These are phyloP conservation scores for Panopea generosa DNA, from an alignment of 2,888 invertebrate species.

Conservation along the genomic window DNA sequence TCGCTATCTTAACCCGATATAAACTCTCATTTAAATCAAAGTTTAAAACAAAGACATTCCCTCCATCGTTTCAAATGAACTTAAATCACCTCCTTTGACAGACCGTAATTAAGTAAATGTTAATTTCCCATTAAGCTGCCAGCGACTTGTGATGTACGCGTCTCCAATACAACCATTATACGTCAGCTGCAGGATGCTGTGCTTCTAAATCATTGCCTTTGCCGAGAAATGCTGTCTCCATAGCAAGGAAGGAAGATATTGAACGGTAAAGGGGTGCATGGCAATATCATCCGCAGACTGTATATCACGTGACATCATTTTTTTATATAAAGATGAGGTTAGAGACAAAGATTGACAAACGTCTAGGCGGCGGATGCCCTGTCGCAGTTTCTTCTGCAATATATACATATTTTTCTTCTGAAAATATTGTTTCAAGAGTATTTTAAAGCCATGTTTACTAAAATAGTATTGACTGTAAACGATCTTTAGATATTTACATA, in stretches of 20 bases:
- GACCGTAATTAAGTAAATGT: slow-evolving; percentile 63
- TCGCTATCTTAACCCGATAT: no score
- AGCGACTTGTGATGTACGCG: slow-evolving; percentile 42
- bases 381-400: no score
- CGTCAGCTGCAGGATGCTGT: slow-evolving; percentile 50
- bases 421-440: no score
- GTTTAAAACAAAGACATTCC: slow-evolving; percentile 42
- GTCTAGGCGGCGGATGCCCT: not conserved
- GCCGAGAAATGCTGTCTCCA: slow-evolving; percentile 2
- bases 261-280: not conserved
- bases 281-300: not conserved
- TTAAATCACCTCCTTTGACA: slow-evolving; percentile 46
- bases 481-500: no score
- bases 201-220: slow-evolving; percentile 36
- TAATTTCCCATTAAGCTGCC: slow-evolving; percentile 57
- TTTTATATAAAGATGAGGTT: not conserved
- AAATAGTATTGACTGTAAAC: no score
- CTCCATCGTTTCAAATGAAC: slow-evolving; percentile 27
- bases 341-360: not conserved
- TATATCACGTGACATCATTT: not conserved
- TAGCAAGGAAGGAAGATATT: not conserved
- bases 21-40: slow-evolving; percentile 24
- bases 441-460: no score
- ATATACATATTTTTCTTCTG: no score
- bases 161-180: slow-evolving; percentile 49